Evolutionary conservation across 2,888 invertebrate genomes (phyloP).

Genomic region (Xylota sylvarum): DNA sequence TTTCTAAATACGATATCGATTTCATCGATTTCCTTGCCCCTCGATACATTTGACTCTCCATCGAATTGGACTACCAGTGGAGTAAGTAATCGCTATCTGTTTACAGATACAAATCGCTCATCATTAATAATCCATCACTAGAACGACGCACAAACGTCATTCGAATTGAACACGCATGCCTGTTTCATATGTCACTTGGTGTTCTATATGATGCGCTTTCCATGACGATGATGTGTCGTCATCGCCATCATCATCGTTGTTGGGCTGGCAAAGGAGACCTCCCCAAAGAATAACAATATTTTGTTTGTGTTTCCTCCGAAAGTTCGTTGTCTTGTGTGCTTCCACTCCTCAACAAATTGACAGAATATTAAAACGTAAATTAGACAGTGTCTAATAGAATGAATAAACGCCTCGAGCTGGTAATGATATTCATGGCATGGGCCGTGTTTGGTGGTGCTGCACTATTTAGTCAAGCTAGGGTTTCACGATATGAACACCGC

Average conservation of each 20-base stretch:
- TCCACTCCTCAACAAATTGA: slow-evolving; percentile 70
- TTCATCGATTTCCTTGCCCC: slow-evolving; percentile 33
- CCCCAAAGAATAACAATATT: slow-evolving; percentile 66
- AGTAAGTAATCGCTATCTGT: slow-evolving; percentile 40
- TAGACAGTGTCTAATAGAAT: slow-evolving; percentile 68
- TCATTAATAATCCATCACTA: slow-evolving; percentile 68
- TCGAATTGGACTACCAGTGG: slow-evolving; percentile 24
- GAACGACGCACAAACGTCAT: slow-evolving; percentile 52
- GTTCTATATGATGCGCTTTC: slow-evolving; percentile 10
- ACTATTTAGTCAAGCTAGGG: slow-evolving; percentile 46
- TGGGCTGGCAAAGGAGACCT: slow-evolving; percentile 39
- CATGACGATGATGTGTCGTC: slow-evolving; percentile 37
- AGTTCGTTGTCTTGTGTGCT: slow-evolving; percentile 37
- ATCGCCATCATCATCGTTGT: not conserved
- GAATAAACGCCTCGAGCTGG: slow-evolving; percentile 70
- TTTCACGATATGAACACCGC: slow-evolving; percentile 40
- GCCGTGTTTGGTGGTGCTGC: slow-evolving; percentile 34
- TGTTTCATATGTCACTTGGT: slow-evolving; percentile 18
- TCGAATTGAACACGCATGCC: slow-evolving; percentile 45
- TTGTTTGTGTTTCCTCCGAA: slow-evolving; percentile 34
- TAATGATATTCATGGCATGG: slow-evolving; percentile 58
- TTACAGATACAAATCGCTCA: slow-evolving; percentile 61
- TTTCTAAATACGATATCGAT: slow-evolving; percentile 41
- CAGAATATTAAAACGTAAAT: slow-evolving; percentile 71
- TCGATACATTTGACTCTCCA: slow-evolving; percentile 4